A percentile compares a stretch with the other conserved stretches of the same genome.
phyloP scores from a whole-genome alignment of 2,797 vertebrate species.

The Mastacembelus armatus region DNA sequence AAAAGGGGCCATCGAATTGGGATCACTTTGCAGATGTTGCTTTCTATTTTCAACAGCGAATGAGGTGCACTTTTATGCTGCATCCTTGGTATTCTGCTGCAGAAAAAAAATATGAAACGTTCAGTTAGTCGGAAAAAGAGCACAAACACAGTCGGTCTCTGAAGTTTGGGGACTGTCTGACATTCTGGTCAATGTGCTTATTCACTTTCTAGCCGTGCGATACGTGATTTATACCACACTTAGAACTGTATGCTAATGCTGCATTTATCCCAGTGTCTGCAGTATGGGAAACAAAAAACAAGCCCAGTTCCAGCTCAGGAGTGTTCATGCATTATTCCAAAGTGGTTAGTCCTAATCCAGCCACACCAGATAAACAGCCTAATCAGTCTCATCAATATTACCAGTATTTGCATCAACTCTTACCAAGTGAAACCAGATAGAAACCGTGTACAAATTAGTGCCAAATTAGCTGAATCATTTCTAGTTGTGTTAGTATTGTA shows the following conservation, averaged over 20 bases:
- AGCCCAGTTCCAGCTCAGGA: no score
- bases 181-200: not conserved
- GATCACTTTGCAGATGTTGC: conserved; percentile 65
- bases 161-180: conserved; percentile 6
- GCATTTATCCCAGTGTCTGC: no score
- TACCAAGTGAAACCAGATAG: no score
- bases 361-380: no score
- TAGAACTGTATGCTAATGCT: not conserved
- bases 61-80: conserved; percentile 40
- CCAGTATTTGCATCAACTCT: no score
- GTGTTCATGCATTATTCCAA: no score
- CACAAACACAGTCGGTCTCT: conserved; percentile 19
- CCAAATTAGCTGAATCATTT: no score
- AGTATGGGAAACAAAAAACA: no score
- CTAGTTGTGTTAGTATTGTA: no score
- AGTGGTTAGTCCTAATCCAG: no score
- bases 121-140: conserved; percentile 31
- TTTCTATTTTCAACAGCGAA: conserved; percentile 62
- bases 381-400: no score
- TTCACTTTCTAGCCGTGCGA: not conserved
- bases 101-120: conserved; percentile 18
- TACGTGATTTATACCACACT: not conserved
- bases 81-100: conserved; percentile 25
- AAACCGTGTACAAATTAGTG: no score
- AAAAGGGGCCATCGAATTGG: conserved; percentile 59